A percentile compares a stretch with the other conserved stretches of the same genome.
Evolutionary conservation across 2,888 invertebrate species (phyloP).

Genomic region (Chromoteleia sp.): DNA sequence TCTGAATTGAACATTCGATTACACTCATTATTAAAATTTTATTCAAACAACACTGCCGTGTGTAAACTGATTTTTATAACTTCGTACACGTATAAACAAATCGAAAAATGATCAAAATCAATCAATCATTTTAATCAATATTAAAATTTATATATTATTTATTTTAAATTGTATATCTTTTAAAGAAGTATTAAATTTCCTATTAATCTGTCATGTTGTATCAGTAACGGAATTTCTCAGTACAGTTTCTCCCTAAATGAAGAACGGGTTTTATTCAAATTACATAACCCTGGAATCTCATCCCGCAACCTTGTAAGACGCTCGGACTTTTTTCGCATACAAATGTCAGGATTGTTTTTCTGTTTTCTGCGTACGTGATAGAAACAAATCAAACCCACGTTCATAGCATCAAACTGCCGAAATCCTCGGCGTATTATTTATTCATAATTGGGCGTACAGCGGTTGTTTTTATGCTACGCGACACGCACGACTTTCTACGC

Average conservation of each 20-base stretch:
- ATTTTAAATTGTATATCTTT: neutral
- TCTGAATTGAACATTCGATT: too few relatives aligned
- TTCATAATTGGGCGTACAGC: slow-evolving; percentile 20
- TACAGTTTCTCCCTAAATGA: slow-evolving; percentile 30
- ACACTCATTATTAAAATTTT: too few relatives aligned
- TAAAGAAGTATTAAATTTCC: too few relatives aligned
- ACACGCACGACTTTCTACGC: slow-evolving; percentile 60
- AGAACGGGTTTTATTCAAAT: slow-evolving; percentile 34
- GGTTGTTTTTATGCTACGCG: slow-evolving; percentile 37
- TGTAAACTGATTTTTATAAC: too few relatives aligned
- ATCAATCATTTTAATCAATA: too few relatives aligned
- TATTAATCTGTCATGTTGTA: too few relatives aligned
- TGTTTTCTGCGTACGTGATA: neutral
- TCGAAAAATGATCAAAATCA: too few relatives aligned
- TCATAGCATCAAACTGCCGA: neutral
- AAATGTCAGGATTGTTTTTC: slow-evolving; percentile 18
- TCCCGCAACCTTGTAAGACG: slow-evolving; percentile 21
- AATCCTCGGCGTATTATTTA: slow-evolving; percentile 11
- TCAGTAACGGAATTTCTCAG: neutral
- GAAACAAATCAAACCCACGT: neutral
- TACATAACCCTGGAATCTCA: slow-evolving; percentile 37
- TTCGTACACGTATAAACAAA: too few relatives aligned
- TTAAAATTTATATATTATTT: too few relatives aligned
- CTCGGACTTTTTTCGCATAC: slow-evolving; percentile 1
- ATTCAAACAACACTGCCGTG: too few relatives aligned